These are phyloP conservation scores for Charanyca ferruginea DNA, from an alignment of 2,888 invertebrate genomes.

Conservation along the genomic window DNA sequence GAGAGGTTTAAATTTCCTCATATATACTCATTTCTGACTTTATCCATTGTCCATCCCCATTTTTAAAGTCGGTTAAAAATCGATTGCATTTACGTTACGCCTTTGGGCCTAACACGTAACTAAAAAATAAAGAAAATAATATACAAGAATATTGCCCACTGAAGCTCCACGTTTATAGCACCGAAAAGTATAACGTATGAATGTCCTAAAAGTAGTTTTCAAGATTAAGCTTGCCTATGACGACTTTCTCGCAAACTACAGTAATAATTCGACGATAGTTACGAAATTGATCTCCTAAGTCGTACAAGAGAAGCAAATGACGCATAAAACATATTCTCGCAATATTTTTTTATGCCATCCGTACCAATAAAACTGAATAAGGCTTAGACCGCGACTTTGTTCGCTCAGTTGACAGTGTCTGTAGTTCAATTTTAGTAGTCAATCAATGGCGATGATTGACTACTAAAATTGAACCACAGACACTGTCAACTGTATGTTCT, in stretches of 20 bases:
- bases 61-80: too few species aligned
- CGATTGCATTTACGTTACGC: too few species aligned
- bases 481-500: not conserved
- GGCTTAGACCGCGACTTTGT: conserved; percentile 12
- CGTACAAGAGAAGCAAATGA: conserved; percentile 23
- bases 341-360: conserved; percentile 27
- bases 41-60: too few species aligned
- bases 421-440: too few species aligned
- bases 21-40: too few species aligned
- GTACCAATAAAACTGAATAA: not conserved
- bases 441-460: not conserved
- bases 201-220: conserved; percentile 20
- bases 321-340: conserved; percentile 39
- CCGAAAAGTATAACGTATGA: conserved; percentile 29
- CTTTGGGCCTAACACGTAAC: too few species aligned
- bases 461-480: not conserved
- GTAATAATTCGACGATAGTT: conserved; percentile 21
- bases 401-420: too few species aligned
- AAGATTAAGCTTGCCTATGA: conserved; percentile 15
- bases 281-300: conserved; percentile 42
- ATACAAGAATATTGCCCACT: not conserved
- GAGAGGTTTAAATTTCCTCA: too few species aligned
- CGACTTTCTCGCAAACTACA: conserved; percentile 28
- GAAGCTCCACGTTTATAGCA: not conserved
- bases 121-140: too few species aligned